Base-by-base conservation (phyloP, 2,888 invertebrate species). In the Myopa tessellatipennis region DNA sequence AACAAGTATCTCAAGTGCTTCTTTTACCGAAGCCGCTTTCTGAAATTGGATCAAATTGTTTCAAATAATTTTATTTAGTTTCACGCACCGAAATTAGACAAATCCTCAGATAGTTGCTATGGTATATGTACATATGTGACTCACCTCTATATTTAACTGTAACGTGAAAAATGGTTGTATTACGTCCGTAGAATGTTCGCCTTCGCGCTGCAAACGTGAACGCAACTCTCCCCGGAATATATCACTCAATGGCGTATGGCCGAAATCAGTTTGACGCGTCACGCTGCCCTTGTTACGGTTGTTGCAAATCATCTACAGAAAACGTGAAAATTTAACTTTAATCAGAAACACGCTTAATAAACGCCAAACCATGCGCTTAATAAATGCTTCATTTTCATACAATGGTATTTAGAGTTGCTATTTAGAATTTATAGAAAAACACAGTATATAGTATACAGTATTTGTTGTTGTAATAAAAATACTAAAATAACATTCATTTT, bases 131-230 rank as follows among this genome's bases (percentile, higher is more conserved):
- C 0, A 50, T 18, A 38, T 18, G 34, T 3, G 36, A 74, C 82
- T 86, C 87, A 96, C 97, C 92, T 97, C 96, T 83, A 98, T 97
- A 86, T 98, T 97, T 50, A 98, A 92, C 88, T 97, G 98, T 80
- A 98, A 91, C 1, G 98, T 97, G 88, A 98, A 98, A 91, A 98
- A 98, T 0, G 98, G 98, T 89, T 98, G 96, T 81, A 98, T 94
- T 82, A 95, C 96, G 87, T 97, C 97, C 0, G 97, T 96, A 82
- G 95, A 93, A 83, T 90, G 88, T 83, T 90, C 90, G 14, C 90
- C 89, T 85, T 93, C 93, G 79, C 95, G 91, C 82, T 94, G 94
- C 79, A 98, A 92, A 14, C 95, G 93, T 65, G 96, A 95, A 79
- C 97, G 93, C 80, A 97, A 92, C 86, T 96, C 95, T 68, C 98